Percentiles rank a stretch among this genome's conserved stretches.
phyloP scores from a whole-genome alignment of 2,113 vertebrate genomes.

The Phoenicopterus ruber region DNA sequence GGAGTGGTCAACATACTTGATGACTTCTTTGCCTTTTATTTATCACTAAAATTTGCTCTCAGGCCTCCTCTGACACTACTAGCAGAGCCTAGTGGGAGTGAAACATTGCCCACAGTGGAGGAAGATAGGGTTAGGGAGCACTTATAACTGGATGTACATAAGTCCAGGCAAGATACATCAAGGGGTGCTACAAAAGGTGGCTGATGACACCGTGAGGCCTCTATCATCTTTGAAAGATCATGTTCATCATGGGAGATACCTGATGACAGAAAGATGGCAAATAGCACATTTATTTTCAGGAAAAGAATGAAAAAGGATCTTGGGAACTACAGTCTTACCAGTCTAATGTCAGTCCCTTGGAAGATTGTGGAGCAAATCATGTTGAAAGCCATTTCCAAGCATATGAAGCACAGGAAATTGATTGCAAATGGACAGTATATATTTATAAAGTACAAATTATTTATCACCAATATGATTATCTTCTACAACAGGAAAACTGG shows the following conservation, averaged over 20 bases:
- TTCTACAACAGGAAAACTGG: background rate
- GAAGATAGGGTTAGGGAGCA: background rate
- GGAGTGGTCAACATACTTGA: background rate
- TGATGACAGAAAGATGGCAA: background rate
- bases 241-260: background rate
- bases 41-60: background rate
- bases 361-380: background rate
- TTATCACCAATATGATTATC: background rate
- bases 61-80: background rate
- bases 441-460: background rate
- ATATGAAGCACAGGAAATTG: background rate
- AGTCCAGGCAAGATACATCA: background rate
- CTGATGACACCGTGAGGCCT: background rate
- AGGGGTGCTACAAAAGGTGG: background rate
- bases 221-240: background rate
- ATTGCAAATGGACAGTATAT: background rate
- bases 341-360: too few species aligned
- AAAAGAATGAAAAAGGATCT: background rate
- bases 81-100: background rate
- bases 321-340: background rate
- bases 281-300: background rate
- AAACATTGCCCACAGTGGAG: background rate
- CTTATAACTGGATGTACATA: background rate
- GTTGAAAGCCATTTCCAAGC: background rate
- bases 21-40: background rate